Evolutionary conservation across 2,797 vertebrate genomes (phyloP), one percentile per base, ranked within the genome.

Genomic region (Melanotaenia pygmaea): DNA sequence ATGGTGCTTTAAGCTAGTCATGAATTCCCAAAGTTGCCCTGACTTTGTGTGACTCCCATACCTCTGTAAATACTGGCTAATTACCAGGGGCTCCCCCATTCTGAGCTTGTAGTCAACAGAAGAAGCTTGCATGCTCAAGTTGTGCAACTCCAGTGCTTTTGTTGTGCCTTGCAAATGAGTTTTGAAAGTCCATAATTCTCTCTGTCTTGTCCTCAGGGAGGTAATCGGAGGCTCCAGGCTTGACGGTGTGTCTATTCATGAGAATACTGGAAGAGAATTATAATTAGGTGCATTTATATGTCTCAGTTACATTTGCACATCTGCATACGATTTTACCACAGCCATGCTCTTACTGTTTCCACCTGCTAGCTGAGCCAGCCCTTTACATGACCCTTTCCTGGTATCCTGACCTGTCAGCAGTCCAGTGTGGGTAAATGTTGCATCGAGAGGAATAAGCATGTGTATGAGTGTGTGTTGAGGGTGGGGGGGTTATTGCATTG

Each of bases 311-410:
- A 26, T 20, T 37, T 60, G 59, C 60, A 78, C 65, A 81, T 83
- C 69, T 88, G 75, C 57, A 75, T 71, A 62, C 76, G 61, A 51
- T 67, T 82, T 80, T 64, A 74, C 63, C 70, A 35, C 59, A 51
- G 53, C 64, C 43, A 5, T 66, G 72, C 64, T 76, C 69, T 71
- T 67, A 85, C 80, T 76, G 73, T 79, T 86, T 80, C 85, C 86
- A 89, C 76, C 76, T 71, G 72, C 62, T 38, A 70, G 63, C 54
- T 1, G 30, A 64, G 45, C 9, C 1, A 57, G 61, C 26, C 69
- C 68, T 82, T 45, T 78, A n/a, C 32, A 24, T 47, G 53, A 65
- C 65, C 57, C 47, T 66, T 59, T 53, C 16, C 62, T 72, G 81
- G 75, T 78, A 79, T 83, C 78, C 70, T 75, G 73, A 70, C 40